phyloP scores from a whole-genome alignment of 2,113 vertebrate species.

The Anhinga anhinga region DNA sequence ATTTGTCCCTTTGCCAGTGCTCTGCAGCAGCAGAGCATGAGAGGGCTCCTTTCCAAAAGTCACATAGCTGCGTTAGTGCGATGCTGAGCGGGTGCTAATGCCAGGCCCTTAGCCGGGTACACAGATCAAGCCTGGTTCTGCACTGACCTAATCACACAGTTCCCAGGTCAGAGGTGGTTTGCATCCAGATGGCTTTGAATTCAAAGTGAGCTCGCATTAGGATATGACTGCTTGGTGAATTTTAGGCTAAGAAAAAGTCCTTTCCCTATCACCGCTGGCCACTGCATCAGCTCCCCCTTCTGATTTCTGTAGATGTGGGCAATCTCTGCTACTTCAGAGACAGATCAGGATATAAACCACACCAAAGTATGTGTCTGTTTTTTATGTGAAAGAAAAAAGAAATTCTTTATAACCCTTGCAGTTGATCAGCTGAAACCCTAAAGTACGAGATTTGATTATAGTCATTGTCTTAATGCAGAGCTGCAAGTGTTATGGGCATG shows the following conservation, averaged over 20 bases:
- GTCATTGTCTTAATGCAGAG: conserved; percentile 70
- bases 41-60: neutral
- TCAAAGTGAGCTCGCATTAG: neutral
- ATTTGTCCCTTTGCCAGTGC: neutral
- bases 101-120: neutral
- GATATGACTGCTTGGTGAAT: neutral
- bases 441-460: conserved; percentile 67
- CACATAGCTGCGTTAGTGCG: neutral
- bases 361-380: neutral
- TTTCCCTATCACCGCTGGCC: neutral
- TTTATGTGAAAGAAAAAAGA: conserved; percentile 4
- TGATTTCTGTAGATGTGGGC: neutral
- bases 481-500: conserved; percentile 66
- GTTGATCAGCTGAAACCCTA: conserved; percentile 54
- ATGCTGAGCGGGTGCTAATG: neutral
- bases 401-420: conserved; percentile 50
- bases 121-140: neutral
- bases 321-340: conserved; percentile 10
- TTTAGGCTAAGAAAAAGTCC: neutral
- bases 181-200: neutral
- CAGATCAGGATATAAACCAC: neutral
- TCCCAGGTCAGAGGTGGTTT: neutral
- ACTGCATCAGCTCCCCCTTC: neutral
- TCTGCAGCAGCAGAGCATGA: neutral
- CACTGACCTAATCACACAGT: neutral